Conservation (phyloP, 2,113 vertebrate species). For the Pelodiscus sinensis region DNA sequence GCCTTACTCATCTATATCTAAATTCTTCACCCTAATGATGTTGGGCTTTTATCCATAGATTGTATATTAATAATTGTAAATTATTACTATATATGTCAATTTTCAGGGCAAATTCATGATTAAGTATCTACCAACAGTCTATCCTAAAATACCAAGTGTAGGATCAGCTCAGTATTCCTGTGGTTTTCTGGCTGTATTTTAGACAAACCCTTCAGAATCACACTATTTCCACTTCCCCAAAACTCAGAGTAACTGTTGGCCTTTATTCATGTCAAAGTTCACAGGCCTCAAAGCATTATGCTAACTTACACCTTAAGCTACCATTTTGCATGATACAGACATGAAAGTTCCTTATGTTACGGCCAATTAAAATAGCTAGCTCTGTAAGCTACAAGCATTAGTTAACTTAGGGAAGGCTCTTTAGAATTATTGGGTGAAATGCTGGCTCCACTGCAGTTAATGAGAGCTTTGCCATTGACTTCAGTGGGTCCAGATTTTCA, state of each 20-base stretch:
- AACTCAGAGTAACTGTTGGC: not conserved
- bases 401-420: not conserved
- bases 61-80: not conserved
- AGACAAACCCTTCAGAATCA: no score
- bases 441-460: not conserved
- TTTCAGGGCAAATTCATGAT: no score
- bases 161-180: no score
- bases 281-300: not conserved
- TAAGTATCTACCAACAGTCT: no score
- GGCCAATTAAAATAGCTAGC: not conserved
- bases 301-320: not conserved
- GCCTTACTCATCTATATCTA: not conserved
- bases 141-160: no score
- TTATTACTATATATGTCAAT: not conserved
- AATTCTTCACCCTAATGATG: not conserved
- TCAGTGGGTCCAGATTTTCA: not conserved
- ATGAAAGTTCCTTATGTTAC: not conserved
- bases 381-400: not conserved
- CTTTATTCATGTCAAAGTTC: not conserved
- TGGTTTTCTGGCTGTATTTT: no score
- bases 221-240: not conserved
- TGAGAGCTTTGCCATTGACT: not conserved
- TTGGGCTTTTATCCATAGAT: not conserved
- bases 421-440: not conserved
- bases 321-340: not conserved